These are phyloP conservation scores for Misgurnus mizolepis DNA, from an alignment of 2,113 vertebrate species.

Conservation along the genomic window DNA sequence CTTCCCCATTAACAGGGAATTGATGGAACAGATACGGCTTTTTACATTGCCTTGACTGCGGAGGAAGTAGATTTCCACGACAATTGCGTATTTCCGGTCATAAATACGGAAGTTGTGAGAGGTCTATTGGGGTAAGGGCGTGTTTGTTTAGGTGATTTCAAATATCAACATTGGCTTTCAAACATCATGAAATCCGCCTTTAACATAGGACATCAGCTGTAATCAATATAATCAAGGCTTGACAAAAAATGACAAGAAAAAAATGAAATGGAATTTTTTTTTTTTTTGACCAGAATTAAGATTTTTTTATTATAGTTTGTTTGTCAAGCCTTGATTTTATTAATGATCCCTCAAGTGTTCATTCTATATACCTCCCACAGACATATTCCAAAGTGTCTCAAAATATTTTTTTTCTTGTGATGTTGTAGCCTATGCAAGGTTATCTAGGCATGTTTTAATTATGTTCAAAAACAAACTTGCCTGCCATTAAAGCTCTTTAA, in stretches of 20 bases:
- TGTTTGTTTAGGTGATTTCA: no score
- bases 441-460: constrained; percentile 24
- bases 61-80: no score
- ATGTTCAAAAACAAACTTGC: constrained; percentile 24
- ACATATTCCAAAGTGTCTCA: constrained; percentile 11
- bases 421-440: constrained; percentile 7
- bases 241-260: background rate
- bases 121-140: no score
- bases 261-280: background rate
- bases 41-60: no score
- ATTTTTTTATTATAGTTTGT: constrained; percentile 4
- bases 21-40: no score
- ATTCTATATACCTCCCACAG: constrained; percentile 19
- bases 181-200: no score
- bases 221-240: constrained; percentile 9
- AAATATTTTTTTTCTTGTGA: background rate
- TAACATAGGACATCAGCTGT: constrained; percentile 9
- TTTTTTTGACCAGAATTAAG: background rate
- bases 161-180: no score
- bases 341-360: constrained; percentile 6
- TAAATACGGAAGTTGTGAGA: no score
- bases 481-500: constrained; percentile 30
- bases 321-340: constrained; percentile 8
- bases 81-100: no score
- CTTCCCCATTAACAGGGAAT: no score